Base-by-base conservation (phyloP, 1,140 invertebrate species). In the Tetraneura akinire region DNA sequence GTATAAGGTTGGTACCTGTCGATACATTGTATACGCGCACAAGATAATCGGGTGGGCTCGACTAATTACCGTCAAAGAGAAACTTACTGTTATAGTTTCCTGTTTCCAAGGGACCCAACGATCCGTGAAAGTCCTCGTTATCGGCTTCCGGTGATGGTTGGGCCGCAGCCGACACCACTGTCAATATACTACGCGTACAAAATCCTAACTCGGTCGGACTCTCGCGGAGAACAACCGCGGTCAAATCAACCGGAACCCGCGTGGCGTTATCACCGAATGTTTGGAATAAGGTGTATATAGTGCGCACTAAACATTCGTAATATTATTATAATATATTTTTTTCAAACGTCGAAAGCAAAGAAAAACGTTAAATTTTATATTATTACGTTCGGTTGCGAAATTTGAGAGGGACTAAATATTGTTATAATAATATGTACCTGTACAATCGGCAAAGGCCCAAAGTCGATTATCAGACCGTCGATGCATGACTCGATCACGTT, bases 91-190 rank as follows among this genome's bases (percentile, higher is more conserved):
- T 57, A 42, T 51, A 62, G 74, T 60, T 78, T 78, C 74, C 74
- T 78, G 74, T 78, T 57, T 78, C 74, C 74, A 62, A 78, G 74
- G 74, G 74, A 78, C 74, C 55, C 74, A 78, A 60, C 74, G 55
- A 78, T 78, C 74, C 74, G 74, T 78, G 74, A 78, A 78, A 78
- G 74, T 78, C 74, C 55, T 78, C 74, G 74, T 78, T 78, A 78
- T 78, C 74, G 74, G 37, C 74, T 78, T 78, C 74, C 74, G 74
- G 74, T 60, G 74, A 55, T 60, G 73, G 73, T 76, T 53, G 53
- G 47, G 70, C 14, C 21, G 49, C 16, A 21, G 18, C 11, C 26
- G 68, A 6, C 68, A 32, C 70, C 16, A 55, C 71, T 45, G 45
- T 49, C 26, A n/a, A n/a, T n/a, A n/a, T n/a, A n/a, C n/a, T n/a